phyloP scores from a whole-genome alignment of 92 coral and sea anemone species.

The Epizoanthus rinbou region DNA sequence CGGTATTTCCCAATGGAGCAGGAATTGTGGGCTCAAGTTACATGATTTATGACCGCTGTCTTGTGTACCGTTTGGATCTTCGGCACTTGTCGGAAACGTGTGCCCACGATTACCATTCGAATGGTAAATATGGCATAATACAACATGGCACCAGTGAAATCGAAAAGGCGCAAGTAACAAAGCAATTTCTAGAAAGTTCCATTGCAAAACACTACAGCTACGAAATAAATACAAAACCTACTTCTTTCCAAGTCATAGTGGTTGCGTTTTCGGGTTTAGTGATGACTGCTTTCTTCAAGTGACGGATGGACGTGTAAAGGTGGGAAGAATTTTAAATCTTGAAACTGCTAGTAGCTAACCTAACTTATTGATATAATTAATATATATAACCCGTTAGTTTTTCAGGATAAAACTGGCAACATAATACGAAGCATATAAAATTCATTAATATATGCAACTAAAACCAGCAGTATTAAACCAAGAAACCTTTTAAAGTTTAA shows the following conservation, averaged over 20 bases:
- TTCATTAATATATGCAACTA: background rate
- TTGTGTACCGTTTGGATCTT: too few relatives aligned
- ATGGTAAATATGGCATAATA: too few relatives aligned
- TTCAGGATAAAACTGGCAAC: background rate
- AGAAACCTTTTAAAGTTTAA: too few relatives aligned
- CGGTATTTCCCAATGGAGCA: too few relatives aligned
- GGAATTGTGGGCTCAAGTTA: too few relatives aligned
- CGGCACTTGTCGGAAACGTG: too few relatives aligned
- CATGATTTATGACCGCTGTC: too few relatives aligned
- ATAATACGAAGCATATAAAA: background rate
- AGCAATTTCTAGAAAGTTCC: too few relatives aligned
- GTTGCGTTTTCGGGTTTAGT: background rate
- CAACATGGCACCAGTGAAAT: too few relatives aligned
- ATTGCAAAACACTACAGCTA: too few relatives aligned
- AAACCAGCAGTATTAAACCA: background rate
- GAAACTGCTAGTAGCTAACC: background rate
- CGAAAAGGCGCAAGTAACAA: too few relatives aligned
- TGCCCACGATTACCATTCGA: too few relatives aligned
- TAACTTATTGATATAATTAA: background rate
- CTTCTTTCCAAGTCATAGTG: background rate
- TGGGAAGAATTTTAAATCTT: background rate
- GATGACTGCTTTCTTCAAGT: background rate
- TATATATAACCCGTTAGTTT: background rate
- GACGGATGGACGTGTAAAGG: background rate
- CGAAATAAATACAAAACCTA: background rate